Conservation (phyloP, 2,888 invertebrate species). For the Trachelus stipa region DNA sequence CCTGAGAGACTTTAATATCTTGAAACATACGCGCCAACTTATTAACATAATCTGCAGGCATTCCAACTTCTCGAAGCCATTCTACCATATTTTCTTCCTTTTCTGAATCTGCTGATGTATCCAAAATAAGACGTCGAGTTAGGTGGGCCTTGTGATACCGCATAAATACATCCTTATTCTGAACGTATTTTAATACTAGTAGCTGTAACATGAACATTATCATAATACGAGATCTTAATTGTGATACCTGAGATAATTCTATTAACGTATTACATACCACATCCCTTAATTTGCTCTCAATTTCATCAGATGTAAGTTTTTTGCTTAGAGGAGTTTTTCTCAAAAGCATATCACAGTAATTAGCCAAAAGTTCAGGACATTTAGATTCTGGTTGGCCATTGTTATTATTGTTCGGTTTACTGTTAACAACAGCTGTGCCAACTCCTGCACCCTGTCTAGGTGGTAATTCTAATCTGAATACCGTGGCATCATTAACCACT, state of each 20-base stretch:
- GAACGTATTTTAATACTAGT: slow-evolving; percentile 97
- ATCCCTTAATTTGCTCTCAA: slow-evolving; percentile 92
- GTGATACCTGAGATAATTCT: slow-evolving; percentile 9
- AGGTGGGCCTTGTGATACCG: slow-evolving; percentile 98
- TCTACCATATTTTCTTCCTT: slow-evolving; percentile 99
- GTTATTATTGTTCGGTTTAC: slow-evolving; percentile 58
- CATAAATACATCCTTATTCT: slow-evolving; percentile 99
- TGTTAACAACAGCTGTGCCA: slow-evolving; percentile 72
- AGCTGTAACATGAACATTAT: slow-evolving; percentile 67
- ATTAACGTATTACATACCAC: slow-evolving; percentile 72
- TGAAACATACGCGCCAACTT: slow-evolving; percentile 98
- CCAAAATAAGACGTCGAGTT: slow-evolving; percentile 94
- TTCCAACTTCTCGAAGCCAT: slow-evolving; percentile 96
- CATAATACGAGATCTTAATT: slow-evolving; percentile 2
- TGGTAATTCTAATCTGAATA: slow-evolving; percentile 74
- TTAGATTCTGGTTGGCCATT: slow-evolving; percentile 88
- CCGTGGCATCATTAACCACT: slow-evolving; percentile 97
- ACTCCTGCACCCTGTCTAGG: slow-evolving; percentile 57
- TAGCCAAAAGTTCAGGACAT: slow-evolving; percentile 98
- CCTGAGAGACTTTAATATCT: slow-evolving; percentile 97
- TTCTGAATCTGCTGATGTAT: slow-evolving; percentile 98
- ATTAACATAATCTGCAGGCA: slow-evolving; percentile 99
- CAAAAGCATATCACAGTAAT: slow-evolving; percentile 99
- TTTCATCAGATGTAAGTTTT: slow-evolving; percentile 95
- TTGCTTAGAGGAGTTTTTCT: slow-evolving; percentile 96